Base-by-base conservation (phyloP, 2,797 vertebrate species). In the Aphelocoma californica region DNA sequence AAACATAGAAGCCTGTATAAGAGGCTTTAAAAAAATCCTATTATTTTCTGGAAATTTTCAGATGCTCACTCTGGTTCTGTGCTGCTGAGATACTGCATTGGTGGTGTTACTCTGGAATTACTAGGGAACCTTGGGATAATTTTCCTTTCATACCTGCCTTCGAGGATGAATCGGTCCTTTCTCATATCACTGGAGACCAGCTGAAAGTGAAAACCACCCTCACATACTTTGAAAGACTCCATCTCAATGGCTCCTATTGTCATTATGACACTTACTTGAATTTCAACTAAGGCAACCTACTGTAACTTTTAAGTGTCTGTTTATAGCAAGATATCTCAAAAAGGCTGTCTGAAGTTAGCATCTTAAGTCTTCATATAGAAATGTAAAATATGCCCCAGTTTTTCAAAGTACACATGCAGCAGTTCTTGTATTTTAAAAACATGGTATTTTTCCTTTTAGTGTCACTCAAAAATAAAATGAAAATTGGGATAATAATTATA, bases 401-500 rank as follows among this genome's bases (percentile, higher is more conserved):
- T 93, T 81, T 74, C 42, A 15, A 88, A 88, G 32, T 45, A 72
- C 5, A 28, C 8, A 6, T 47, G 38, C 18, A 74, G 17, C 8
- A 60, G 12, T 75, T 90, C 11, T 34, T 77, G 26, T 69, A 50
- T 72, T 88, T 71, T 86, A 74, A 70, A 93, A 93, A 13, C 17
- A 28, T 2, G 1, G 3, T 3, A 17, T 86, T 70, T 57, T 87
- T 58, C 24, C 44, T 70, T 86, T 79, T 78, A 42, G 10, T 51
- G 45, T 42, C 67, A 82, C 74, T 95, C 83, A 95, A 89, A 94
- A 92, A 85, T 86, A 87, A 87, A 61, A 61, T 64, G 19, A 93
- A 90, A 92, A 93, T 93, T 67, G 80, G 18, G 74, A 42, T 82
- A 50, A 91, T 92, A 93, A 86, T 95, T 91, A 71, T 61, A 86